Percentiles rank a stretch among this genome's conserved stretches.
Evolutionary conservation across 2,797 vertebrate species (phyloP).

Genomic region (Miichthys miiuy): DNA sequence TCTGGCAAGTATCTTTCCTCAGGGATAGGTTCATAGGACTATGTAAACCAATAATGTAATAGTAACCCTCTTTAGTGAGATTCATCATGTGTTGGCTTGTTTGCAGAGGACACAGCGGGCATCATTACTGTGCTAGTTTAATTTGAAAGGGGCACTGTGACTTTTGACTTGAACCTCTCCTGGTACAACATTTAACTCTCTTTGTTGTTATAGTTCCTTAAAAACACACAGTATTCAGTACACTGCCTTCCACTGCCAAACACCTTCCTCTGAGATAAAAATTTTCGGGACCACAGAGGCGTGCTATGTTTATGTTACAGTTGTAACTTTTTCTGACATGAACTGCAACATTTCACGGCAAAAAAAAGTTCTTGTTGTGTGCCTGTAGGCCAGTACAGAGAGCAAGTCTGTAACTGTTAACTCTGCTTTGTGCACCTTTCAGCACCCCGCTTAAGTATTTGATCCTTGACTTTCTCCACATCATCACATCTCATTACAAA

Average conservation of each 20-base stretch:
- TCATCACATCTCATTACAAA: conserved; percentile 12
- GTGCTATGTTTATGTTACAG: neutral
- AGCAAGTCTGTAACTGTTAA: conserved; percentile 9
- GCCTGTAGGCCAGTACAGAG: neutral
- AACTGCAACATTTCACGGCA: neutral
- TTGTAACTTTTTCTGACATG: neutral
- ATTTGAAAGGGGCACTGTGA: conserved; percentile 41
- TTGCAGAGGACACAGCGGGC: conserved; percentile 61
- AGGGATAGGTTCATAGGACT: conserved; percentile 82
- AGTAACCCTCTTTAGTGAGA: conserved; percentile 78
- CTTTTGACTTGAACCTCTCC: conserved; percentile 32
- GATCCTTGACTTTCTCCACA: conserved; percentile 20
- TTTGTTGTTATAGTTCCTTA: conserved; percentile 8
- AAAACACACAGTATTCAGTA: neutral
- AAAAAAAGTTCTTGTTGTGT: neutral
- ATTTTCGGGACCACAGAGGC: too few species aligned
- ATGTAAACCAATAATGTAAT: conserved; percentile 86
- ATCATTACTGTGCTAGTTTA: conserved; percentile 59
- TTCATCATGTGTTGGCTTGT: conserved; percentile 73
- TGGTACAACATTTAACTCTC: conserved; percentile 15
- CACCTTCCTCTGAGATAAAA: neutral
- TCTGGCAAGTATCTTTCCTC: conserved; percentile 84
- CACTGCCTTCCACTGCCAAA: neutral
- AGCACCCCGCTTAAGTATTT: neutral
- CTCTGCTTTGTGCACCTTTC: neutral